Base-by-base conservation (phyloP, 2,797 vertebrate genomes). In the Tamandua tetradactyla region DNA sequence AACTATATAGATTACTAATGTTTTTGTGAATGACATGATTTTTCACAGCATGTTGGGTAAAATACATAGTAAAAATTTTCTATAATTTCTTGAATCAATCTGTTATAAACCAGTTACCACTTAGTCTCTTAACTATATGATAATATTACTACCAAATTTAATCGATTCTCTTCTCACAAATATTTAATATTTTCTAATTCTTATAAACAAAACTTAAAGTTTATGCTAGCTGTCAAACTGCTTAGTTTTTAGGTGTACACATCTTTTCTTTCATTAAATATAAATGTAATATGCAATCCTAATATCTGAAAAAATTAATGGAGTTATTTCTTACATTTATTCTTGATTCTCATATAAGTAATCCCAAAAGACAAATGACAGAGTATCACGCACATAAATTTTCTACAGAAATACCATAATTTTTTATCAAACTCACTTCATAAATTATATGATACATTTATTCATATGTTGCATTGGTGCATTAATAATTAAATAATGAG, bases 241-340 rank as follows among this genome's bases (percentile, higher is more conserved):
- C 47, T 75, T 59, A 52, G 30, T 32, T 87, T 79, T 74, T 66
- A 30, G 62, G 37, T 90, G 12, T 4, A 13, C 5, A 30, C 18
- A n/a, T 61, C 13, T 40, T 89, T 78, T 79, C 32, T 85, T 94
- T 92, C 20, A 72, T 74, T 82, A 91, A 84, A 69, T 64, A 61
- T 30, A 72, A 79, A 78, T 78, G 7, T 32, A 74, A 2, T 44
- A 69, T 78, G 85, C 88, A 5, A 59, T 72, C 2, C n/a, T 74
- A 37, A 75, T 69, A 44, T 66, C 9, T 83, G 42, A 86, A 88
- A 68, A 69, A 42, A 55, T 2, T 47, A 30, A 42, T 59, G 3
- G 5, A 71, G 2, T 87, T 85, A 57, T 55, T 91, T 74, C 49
- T 55, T 1, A 42, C 25, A 82, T 85, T 86, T 69, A 66, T 30